Percentiles rank a stretch among this genome's conserved stretches.
Evolutionary conservation across 1,140 invertebrate genomes (phyloP).

Genomic region (Drosophila sechellia): DNA sequence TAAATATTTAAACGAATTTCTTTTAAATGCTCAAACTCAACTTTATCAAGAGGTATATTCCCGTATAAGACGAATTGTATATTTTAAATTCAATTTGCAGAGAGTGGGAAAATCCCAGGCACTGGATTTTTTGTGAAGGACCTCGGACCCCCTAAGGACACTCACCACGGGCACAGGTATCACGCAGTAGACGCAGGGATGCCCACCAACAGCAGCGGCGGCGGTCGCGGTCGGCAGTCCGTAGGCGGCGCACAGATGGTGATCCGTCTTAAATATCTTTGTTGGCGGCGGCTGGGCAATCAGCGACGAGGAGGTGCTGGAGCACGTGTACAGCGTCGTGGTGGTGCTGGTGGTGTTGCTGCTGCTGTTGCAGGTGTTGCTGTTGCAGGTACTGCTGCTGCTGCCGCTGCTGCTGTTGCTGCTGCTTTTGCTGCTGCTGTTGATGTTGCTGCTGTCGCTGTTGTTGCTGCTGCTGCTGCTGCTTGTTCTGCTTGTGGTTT

Average conservation of each 20-base stretch:
- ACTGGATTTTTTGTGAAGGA: not conserved
- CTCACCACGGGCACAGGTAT: conserved; percentile 82
- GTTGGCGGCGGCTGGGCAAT: conserved; percentile 82
- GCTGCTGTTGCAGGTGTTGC: conserved; percentile 25
- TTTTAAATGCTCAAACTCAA: not conserved
- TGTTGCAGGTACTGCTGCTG: conserved; percentile 18
- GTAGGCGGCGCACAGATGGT: conserved; percentile 76
- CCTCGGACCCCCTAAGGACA: conserved; percentile 10
- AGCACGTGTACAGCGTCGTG: conserved; percentile 75
- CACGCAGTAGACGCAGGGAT: conserved; percentile 82
- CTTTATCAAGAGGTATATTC: too few relatives aligned
- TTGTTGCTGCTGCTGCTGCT: conserved; percentile 18
- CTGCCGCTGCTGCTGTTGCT: conserved; percentile 14
- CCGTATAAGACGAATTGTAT: too few relatives aligned
- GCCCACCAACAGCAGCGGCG: conserved; percentile 78
- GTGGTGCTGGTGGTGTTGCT: conserved; percentile 42
- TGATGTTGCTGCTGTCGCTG: not conserved
- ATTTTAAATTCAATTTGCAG: too few relatives aligned
- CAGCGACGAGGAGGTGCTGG: conserved; percentile 74
- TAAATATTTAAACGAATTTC: not conserved
- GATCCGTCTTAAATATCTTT: conserved; percentile 84
- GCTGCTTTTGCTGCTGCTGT: conserved; percentile 8
- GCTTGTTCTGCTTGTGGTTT: conserved; percentile 19
- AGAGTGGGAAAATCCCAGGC: not conserved
- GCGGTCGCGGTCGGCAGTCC: conserved; percentile 75